Percentiles rank a stretch among this genome's conserved stretches.
Evolutionary conservation across 64 coral and sea anemone species (phyloP).

Genomic region (Anthopleura sola): DNA sequence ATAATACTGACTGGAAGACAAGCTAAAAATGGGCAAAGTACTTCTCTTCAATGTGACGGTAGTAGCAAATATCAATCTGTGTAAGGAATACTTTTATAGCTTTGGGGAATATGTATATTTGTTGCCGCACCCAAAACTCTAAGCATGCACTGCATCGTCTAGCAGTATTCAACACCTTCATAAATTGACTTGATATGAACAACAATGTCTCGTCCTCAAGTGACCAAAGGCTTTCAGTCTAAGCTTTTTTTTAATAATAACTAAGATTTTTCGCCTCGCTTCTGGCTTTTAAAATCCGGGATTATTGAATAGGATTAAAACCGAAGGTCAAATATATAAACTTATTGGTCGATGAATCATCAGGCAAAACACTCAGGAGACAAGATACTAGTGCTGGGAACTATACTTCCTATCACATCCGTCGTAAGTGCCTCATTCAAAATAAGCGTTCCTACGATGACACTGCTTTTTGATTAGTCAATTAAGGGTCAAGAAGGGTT

Average conservation of each 20-base stretch:
- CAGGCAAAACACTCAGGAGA: neutral
- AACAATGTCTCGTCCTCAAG: neutral
- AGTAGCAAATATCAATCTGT: neutral
- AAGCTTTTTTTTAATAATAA: neutral
- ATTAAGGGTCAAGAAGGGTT: neutral
- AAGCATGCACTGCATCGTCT: neutral
- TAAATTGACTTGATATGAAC: neutral
- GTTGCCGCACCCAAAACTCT: neutral
- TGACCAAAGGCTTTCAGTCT: neutral
- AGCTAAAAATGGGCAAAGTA: neutral
- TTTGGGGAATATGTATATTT: neutral
- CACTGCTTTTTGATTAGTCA: neutral
- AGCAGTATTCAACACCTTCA: neutral
- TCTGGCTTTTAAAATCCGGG: neutral
- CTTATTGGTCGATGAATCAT: neutral
- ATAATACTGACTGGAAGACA: neutral
- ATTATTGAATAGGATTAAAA: no score
- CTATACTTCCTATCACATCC: neutral
- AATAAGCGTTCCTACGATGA: neutral
- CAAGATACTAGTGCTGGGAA: neutral
- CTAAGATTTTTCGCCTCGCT: neutral
- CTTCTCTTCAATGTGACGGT: neutral
- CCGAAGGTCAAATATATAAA: no score
- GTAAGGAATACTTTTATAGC: neutral
- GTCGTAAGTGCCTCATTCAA: neutral